These are phyloP conservation scores for Papilio elwesi DNA, from an alignment of 2,888 invertebrate genomes.

Conservation along the genomic window DNA sequence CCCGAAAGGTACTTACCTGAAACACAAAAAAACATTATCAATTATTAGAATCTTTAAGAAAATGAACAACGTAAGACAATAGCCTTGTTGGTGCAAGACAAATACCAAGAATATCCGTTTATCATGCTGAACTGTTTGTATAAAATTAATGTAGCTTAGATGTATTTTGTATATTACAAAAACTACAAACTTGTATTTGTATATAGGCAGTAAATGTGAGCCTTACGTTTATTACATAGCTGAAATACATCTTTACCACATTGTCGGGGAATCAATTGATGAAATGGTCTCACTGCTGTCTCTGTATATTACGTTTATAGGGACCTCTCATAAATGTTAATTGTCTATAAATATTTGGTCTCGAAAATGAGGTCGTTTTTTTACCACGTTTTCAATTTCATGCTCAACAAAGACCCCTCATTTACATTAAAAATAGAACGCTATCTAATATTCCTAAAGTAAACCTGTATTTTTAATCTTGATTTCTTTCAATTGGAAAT, in stretches of 20 bases:
- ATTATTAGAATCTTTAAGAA: neutral
- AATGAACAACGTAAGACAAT: neutral
- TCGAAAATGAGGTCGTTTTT: neutral
- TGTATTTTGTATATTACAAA: too few species aligned
- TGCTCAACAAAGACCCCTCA: neutral
- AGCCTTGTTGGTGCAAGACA: neutral
- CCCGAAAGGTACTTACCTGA: neutral
- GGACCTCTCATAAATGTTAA: slow-evolving; percentile 28
- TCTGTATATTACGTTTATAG: slow-evolving; percentile 14
- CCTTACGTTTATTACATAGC: too few species aligned
- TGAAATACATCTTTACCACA: neutral
- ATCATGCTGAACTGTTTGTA: neutral
- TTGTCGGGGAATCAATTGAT: slow-evolving; percentile 1
- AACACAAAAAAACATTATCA: neutral
- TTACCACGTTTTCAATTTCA: slow-evolving; percentile 16
- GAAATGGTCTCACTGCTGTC: neutral
- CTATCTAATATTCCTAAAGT: neutral
- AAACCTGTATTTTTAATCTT: neutral
- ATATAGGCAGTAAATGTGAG: too few species aligned
- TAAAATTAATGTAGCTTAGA: too few species aligned
- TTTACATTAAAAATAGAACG: slow-evolving; percentile 11
- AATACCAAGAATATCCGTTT: neutral
- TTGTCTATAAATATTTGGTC: slow-evolving; percentile 33
- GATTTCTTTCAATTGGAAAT: neutral
- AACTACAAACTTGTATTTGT: too few species aligned